Base-by-base conservation (phyloP, 2,797 vertebrate genomes). In the Acipenser transmontanus region DNA sequence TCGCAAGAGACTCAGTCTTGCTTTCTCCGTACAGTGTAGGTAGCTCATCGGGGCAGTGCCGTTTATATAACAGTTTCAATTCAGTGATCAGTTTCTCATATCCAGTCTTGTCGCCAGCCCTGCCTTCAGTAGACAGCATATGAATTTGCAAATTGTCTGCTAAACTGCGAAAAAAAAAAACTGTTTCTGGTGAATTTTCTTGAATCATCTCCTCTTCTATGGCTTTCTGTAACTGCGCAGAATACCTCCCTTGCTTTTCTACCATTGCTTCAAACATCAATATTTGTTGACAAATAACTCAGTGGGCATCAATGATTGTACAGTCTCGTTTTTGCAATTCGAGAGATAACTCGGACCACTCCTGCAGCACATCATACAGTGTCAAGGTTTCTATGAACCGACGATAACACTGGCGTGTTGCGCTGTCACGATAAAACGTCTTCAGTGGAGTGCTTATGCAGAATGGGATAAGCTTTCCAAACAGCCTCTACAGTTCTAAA, bases 341-440 rank as follows among this genome's bases (percentile, higher is more conserved):
- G 1, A 74, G 34, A 50, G 68, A 66, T 0, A 72, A 64, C 49
- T 67, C 64, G 17, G 70, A 70, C 50, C 70, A 65, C 50, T 67
- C 65, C 56, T 69, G 65, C 12, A 74, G 12, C 56, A 20, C 65
- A 52, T 67, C 56, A 49, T 20, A 63, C 63, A 9, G 65, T 54
- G 63, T 34, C 54, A 5, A 63, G 51, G 17, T 71, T 68, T 34
- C 68, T 66, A 4, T 8, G 13, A 66, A 68, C 17, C 4, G 63
- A 66, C 12, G 61, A 66, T 59, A 71, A 11, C 47, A 6, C 62
- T 61, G 49, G 8, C 50, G 4, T 6, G 12, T 61, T 8, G 14
- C 17, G 4, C 63, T 47, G 47, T 65, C 20, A 34, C 8, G 6
- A 47, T 14, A 17, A 12, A 7, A 57, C 10, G 49, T 65, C 61